Conservation (phyloP, 2,113 vertebrate genomes). For the Pristiophorus japonicus region DNA sequence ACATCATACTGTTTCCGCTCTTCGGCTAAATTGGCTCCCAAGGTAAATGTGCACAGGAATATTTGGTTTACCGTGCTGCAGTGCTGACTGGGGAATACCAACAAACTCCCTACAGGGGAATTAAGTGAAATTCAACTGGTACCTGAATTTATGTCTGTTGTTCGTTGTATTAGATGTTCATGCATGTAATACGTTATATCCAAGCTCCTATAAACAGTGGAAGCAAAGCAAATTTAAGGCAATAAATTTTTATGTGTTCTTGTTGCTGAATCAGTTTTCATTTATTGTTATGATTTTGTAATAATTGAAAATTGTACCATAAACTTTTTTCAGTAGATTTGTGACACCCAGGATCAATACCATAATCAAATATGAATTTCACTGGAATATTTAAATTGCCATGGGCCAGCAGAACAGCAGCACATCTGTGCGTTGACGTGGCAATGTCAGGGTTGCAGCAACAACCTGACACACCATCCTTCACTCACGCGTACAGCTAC, state of each 20-base stretch:
- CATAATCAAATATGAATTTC: background rate
- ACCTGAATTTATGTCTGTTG: slow-evolving; percentile 7
- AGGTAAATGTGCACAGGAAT: background rate
- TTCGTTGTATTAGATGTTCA: background rate
- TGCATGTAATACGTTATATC: slow-evolving; percentile 17
- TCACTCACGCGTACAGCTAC: background rate
- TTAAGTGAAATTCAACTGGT: slow-evolving; percentile 24
- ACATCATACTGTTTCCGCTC: background rate
- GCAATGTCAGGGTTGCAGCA: background rate
- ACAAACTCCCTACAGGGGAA: background rate
- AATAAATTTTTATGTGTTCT: slow-evolving; percentile 42
- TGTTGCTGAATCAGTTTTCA: slow-evolving; percentile 53
- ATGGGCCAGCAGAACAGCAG: background rate
- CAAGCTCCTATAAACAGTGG: slow-evolving; percentile 22
- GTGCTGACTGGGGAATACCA: background rate
- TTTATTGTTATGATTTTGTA: slow-evolving; percentile 59
- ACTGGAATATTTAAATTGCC: slow-evolving; percentile 18
- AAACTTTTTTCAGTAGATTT: slow-evolving; percentile 52
- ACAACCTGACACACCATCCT: too few relatives aligned
- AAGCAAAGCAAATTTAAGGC: slow-evolving; percentile 39
- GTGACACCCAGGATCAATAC: background rate
- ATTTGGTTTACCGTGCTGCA: background rate
- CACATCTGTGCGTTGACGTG: background rate
- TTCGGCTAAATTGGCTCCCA: background rate
- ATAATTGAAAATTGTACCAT: slow-evolving; percentile 57